Evolutionary conservation across 1,140 invertebrate species (phyloP), one percentile per base, ranked within the genome.

Genomic region (Ceratina australensis): DNA sequence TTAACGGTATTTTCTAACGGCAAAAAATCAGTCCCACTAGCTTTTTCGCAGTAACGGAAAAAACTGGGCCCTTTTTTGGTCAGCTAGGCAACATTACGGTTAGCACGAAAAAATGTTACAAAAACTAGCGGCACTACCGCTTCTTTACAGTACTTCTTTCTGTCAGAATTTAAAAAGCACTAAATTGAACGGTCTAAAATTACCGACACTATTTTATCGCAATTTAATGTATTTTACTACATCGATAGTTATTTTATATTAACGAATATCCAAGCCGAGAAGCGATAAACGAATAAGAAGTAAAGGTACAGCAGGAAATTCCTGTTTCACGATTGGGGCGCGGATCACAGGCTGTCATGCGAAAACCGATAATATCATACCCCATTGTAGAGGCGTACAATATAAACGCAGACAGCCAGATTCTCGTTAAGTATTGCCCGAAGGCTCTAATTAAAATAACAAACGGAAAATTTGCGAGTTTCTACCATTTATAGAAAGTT

Each of bases 361-460:
- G 47, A 24, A 67, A 52, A 52, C 68, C 64, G 66, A 74, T 82
- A 66, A 73, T 83, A 65, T 64, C 71, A 61, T 72, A 10, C 22
- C 67, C 66, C 73, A 75, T 57, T 56, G 66, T 69, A 68, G 67
- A 56, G 77, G 65, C 79, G 68, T 67, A 75, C 42, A 33, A 52
- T 71, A 69, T 74, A 81, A 81, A 84, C 82, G 83, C 78, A 72
- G 81, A 56, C 77, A 78, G 67, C 61, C 60, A 72, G 68, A 72
- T 68, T 73, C 84, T 85, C 84, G 84, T 85, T 85, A 85, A 82
- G 80, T 82, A 77, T 71, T 54, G 75, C 83, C 84, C 72, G 84
- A 85, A 85, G 84, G 84, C 83, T 85, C 84, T 85, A 85, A 85
- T 85, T 85, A 85, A 85, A 85, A 85, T 85, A 85, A 85, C 69